Base-by-base conservation (phyloP, 2,888 invertebrate species). In the Agrotis clavis region DNA sequence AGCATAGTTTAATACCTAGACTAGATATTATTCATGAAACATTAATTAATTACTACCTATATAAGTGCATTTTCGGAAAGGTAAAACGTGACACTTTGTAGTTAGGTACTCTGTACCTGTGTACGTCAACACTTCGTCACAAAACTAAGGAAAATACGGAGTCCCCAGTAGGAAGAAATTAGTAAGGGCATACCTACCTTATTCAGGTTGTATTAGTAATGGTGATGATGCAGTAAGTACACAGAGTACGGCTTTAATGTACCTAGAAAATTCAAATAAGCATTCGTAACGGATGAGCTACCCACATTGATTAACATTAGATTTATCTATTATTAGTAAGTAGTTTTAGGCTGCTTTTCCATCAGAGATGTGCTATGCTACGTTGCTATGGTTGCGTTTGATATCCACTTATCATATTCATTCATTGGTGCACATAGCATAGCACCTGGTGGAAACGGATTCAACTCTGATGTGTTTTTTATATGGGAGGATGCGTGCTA, bases 141-240 rank as follows among this genome's bases (percentile, higher is more conserved):
- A 30, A 47, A 67, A 51, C 18, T 45, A 11, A 48, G 82, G 78
- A 67, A 77, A 82, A 63, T 48, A 71, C 81, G 53, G 35, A 56
- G 35, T 45, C 66, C 63, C 50, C 53, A 19, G 13, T 14, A 57
- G 16, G 56, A 53, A 66, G 21, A 35, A n/a, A 4, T 54, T 25
- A 7, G 47, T 77, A 21, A 70, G 16, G 19, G 35, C 57, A 70
- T 70, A 77, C 30, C n/a, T n/a, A n/a, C n/a, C 53, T 61, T n/a
- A 75, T 35, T 45, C 51, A n/a, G 9, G 47, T 16, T 30, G 16
- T 41, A 66, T 41, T 62, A 74, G 21, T 74, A 64, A 63, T 53
- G 13, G 53, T 71, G 47, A 68, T 73, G 53, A 57, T 51, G 71
- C 50, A 70, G n/a, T 51, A 45, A 19, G 14, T 53, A 4, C 19